Evolutionary conservation across 2,888 invertebrate genomes (phyloP), one percentile per base, ranked within the genome.

Genomic region (Calliphora vomitoria): DNA sequence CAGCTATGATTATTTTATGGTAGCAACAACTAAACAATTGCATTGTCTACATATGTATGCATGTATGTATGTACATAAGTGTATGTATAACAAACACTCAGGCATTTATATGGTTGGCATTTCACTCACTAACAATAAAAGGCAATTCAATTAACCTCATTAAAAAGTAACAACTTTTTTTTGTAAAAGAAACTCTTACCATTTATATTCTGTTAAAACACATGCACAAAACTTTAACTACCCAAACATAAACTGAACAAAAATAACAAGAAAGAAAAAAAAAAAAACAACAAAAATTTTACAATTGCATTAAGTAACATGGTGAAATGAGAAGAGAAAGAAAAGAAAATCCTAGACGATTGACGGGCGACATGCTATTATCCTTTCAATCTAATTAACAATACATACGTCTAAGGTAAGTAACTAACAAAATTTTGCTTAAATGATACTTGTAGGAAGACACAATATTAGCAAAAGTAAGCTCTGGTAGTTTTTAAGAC

Each of bases 71-170:
- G n/a, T 75, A 15, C 20, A 64, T 13, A 35, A 6, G 4, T 35
- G 55, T 50, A 8, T 8, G 6, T 6, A 25, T 20, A 44, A 47
- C 18, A 25, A 11, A 25, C 44, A 15, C 18, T 10, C 8, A 38
- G 69, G 20, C 50, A 64, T 64, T 31, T 50, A 85, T 53, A 79
- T 78, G 47, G n/a, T 11, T 78, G 76, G 31, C 74, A 79, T 79
- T 82, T 75, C 25, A 69, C 31, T 64, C 11, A 44, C 44, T 44
- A 44, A 85, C 82, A 87, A 87, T 85, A 82, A 76, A 74, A 79
- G 79, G 85, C 80, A 84, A 89, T 88, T 89, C 88, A 89, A 89
- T 89, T 89, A 89, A 88, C 83, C 88, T 89, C 89, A 89, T 89
- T 89, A 89, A 89, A 89, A 89, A 89, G 85, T 89, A 86, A 89